Percentiles rank a stretch among this genome's conserved stretches.
phyloP scores from a whole-genome alignment of 2,797 vertebrate genomes.

The Tenualosa thibaudeaui region DNA sequence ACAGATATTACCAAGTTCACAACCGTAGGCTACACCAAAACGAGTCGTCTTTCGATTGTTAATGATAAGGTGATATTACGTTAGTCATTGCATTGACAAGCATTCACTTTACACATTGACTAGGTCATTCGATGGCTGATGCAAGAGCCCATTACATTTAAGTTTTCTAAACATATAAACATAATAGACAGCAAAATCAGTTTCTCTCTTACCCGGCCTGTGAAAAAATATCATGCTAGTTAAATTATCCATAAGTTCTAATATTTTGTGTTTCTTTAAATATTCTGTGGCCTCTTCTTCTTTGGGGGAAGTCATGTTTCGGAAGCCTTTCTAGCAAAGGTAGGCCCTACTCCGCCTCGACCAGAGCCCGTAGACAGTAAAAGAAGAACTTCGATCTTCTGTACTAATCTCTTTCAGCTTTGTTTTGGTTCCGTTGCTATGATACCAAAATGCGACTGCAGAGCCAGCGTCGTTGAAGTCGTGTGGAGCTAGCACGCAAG shows the following conservation, averaged over 20 bases:
- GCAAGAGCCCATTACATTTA: no score
- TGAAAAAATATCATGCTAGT: slow-evolving; percentile 69
- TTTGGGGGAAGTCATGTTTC: slow-evolving; percentile 60
- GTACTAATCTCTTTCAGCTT: not conserved
- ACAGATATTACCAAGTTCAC: no score
- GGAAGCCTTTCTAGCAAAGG: not conserved
- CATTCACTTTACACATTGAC: not conserved
- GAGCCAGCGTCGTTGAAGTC: no score
- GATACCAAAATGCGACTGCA: slow-evolving; percentile 51
- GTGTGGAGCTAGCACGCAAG: no score
- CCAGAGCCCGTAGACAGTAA: not conserved
- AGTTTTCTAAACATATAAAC: no score
- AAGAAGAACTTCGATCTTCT: no score
- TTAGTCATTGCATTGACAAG: no score
- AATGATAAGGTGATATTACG: no score
- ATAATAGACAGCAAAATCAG: no score
- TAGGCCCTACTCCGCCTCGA: not conserved
- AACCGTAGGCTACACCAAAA: no score
- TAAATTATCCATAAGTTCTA: slow-evolving; percentile 69
- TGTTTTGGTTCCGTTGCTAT: slow-evolving; percentile 67
- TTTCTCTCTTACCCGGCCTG: slow-evolving; percentile 67
- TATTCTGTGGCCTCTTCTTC: slow-evolving; percentile 66
- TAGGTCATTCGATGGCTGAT: not conserved
- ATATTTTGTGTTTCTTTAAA: slow-evolving; percentile 66
- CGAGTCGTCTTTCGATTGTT: no score